These are phyloP conservation scores for Trichogramma evanescens DNA, from an alignment of 2,888 invertebrate genomes.

Conservation along the genomic window DNA sequence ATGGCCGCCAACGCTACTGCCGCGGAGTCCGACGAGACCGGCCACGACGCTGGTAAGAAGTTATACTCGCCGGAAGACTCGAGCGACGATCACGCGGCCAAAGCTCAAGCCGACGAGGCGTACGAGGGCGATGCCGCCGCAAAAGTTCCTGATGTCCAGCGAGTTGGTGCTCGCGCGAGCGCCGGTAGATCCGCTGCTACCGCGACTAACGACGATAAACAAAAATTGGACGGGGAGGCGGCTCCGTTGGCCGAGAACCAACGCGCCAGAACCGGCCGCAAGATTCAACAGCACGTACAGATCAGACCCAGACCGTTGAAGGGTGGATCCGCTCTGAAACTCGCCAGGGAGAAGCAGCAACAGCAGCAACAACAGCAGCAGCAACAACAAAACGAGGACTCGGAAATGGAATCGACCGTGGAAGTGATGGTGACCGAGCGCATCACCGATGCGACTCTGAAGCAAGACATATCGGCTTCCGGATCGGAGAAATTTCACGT, in stretches of 20 bases:
- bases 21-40: no score
- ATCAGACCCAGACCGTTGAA: constrained; percentile 1
- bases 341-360: background rate
- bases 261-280: constrained; percentile 7
- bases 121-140: constrained; percentile 4
- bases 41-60: no score
- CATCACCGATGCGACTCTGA: background rate
- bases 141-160: background rate
- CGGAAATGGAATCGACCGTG: background rate
- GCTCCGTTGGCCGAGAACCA: constrained; percentile 17
- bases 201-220: background rate
- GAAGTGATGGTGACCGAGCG: background rate
- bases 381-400: background rate
- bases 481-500: constrained; percentile 34
- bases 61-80: background rate
- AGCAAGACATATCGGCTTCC: constrained; percentile 14
- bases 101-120: background rate
- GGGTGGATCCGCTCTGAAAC: background rate
- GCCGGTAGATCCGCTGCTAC: background rate
- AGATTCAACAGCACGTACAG: constrained; percentile 1
- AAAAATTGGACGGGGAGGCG: background rate
- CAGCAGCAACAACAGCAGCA: background rate
- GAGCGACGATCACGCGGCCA: background rate
- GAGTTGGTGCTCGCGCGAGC: background rate
- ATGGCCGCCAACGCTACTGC: no score